Evolutionary conservation across 2,113 vertebrate genomes (phyloP).

Genomic region (Bufo bufo): DNA sequence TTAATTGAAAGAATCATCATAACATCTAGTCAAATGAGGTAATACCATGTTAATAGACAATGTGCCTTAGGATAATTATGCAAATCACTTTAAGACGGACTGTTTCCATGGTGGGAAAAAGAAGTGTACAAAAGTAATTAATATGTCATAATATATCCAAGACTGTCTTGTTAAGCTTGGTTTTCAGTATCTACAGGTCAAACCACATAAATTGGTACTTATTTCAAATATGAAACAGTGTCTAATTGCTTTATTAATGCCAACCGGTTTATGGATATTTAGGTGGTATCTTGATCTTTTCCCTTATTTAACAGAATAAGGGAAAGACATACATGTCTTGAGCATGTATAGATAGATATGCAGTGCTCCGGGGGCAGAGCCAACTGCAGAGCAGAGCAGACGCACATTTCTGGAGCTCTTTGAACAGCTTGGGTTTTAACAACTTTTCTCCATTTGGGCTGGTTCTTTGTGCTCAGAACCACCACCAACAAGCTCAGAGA

Average conservation of each 20-base stretch:
- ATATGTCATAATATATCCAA: neutral
- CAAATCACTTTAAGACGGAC: slow-evolving; percentile 25
- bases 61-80: slow-evolving; percentile 32
- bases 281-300: too few species aligned
- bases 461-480: too few species aligned
- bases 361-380: too few species aligned
- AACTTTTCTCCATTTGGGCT: too few species aligned
- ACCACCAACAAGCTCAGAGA: too few species aligned
- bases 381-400: too few species aligned
- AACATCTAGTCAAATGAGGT: slow-evolving; percentile 29
- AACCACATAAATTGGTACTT: neutral
- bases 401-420: too few species aligned
- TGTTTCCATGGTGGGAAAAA: neutral
- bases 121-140: neutral
- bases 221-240: neutral
- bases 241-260: neutral
- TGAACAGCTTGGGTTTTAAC: too few species aligned
- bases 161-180: neutral
- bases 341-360: too few species aligned
- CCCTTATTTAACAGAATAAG: too few species aligned
- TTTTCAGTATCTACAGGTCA: neutral
- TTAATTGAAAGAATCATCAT: slow-evolving; percentile 53
- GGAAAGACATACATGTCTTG: too few species aligned
- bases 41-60: slow-evolving; percentile 26
- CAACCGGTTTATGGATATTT: neutral